A percentile compares a stretch with the other conserved stretches of the same genome.
phyloP scores from a whole-genome alignment of 2,797 vertebrate genomes.

The Erithacus rubecula region DNA sequence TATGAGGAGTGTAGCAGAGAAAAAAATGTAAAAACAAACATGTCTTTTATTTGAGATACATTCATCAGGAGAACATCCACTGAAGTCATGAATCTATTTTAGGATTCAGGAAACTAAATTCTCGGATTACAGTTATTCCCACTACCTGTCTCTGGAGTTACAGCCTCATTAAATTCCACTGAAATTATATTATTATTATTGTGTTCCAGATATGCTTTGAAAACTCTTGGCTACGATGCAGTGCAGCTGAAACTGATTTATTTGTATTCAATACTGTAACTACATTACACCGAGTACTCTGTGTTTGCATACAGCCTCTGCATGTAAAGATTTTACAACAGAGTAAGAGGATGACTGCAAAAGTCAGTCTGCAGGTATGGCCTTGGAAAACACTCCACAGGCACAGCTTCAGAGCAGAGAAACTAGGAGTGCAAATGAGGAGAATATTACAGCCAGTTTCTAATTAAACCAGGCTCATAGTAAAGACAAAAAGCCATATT shows the following conservation, averaged over 20 bases:
- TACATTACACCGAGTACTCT: not conserved
- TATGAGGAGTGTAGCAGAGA: not conserved
- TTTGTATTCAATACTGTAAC: not conserved
- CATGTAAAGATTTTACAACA: not conserved
- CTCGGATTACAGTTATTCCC: slow-evolving; percentile 6
- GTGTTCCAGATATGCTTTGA: not conserved
- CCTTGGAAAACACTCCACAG: not conserved
- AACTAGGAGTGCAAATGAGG: not conserved
- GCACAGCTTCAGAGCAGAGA: not conserved
- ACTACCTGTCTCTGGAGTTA: slow-evolving; percentile 7
- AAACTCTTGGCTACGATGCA: not conserved
- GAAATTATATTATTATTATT: not conserved
- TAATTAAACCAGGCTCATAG: not conserved
- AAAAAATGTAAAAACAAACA: not conserved
- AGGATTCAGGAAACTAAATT: not conserved
- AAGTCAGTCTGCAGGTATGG: not conserved
- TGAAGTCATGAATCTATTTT: not conserved
- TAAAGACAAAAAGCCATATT: not conserved
- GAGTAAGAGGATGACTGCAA: not conserved
- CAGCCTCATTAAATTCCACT: not conserved
- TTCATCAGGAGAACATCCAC: not conserved
- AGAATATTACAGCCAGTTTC: not conserved
- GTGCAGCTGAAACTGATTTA: not conserved
- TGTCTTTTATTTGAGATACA: not conserved
- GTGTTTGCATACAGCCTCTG: not conserved